Percentiles rank a stretch among this genome's conserved stretches.
Evolutionary conservation across 2,113 vertebrate genomes (phyloP).

Genomic region (Danio rerio): DNA sequence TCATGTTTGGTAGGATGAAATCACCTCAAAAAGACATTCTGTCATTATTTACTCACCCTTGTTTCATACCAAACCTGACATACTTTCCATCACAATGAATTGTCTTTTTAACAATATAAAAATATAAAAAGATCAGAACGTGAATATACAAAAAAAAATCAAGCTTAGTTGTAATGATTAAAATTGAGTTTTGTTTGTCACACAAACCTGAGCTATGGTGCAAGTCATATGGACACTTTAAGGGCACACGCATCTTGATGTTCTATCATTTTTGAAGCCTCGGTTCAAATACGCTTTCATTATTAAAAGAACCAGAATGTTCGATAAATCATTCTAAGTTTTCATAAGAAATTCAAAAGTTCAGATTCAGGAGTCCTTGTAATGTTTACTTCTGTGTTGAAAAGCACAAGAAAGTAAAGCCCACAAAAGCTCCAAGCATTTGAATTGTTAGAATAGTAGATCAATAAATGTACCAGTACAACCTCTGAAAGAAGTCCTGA

Average conservation of each 20-base stretch:
- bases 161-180: no score
- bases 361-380: neutral
- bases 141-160: no score
- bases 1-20: neutral
- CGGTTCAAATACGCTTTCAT: neutral
- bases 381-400: neutral
- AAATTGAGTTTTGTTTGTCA: neutral
- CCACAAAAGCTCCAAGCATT: conserved; percentile 7
- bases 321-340: neutral
- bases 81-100: no score
- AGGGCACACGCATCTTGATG: neutral
- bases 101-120: no score
- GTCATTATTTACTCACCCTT: neutral
- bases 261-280: neutral
- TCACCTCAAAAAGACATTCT: neutral
- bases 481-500: conserved; percentile 17
- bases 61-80: neutral
- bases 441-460: neutral
- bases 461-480: conserved; percentile 29
- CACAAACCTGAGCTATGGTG: neutral
- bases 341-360: neutral
- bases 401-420: neutral
- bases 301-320: neutral
- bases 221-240: neutral
- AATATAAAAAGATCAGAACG: no score